Evolutionary conservation across 1,140 invertebrate genomes (phyloP).

Genomic region (Microplitis mediator): DNA sequence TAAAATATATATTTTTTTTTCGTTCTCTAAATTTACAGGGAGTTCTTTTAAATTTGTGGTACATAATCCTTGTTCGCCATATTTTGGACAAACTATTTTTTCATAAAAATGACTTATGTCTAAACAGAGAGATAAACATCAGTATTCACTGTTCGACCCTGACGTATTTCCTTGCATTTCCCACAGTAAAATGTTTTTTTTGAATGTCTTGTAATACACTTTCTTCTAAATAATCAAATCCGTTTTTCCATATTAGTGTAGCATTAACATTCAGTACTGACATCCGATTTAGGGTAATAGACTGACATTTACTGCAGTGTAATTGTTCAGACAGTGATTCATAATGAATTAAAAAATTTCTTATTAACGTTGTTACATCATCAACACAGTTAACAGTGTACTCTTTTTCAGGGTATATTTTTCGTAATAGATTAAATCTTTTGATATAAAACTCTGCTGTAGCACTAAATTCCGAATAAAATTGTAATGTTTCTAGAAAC

Average conservation of each 20-base stretch:
- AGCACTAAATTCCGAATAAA: not conserved
- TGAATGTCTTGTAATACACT: not conserved
- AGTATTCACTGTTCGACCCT: not conserved
- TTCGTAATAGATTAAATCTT: not conserved
- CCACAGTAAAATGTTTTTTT: not conserved
- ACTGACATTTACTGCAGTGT: not conserved
- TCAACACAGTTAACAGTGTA: not conserved
- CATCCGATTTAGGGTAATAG: not conserved
- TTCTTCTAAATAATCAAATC: not conserved
- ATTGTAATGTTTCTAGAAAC: not conserved
- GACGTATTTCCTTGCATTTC: not conserved
- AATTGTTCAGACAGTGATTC: not conserved
- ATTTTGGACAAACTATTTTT: not conserved
- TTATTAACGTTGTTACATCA: not conserved
- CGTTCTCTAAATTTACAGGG: not conserved
- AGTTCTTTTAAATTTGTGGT: not conserved
- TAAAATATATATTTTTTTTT: not conserved
- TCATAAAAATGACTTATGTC: not conserved
- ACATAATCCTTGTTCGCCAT: not conserved
- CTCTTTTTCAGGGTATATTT: not conserved
- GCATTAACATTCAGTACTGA: not conserved
- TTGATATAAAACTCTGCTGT: not conserved
- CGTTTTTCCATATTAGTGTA: not conserved
- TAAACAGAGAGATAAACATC: not conserved
- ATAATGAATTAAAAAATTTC: not conserved